Evolutionary conservation across 2,888 invertebrate species (phyloP).

Genomic region (Amphiduros pacificus): DNA sequence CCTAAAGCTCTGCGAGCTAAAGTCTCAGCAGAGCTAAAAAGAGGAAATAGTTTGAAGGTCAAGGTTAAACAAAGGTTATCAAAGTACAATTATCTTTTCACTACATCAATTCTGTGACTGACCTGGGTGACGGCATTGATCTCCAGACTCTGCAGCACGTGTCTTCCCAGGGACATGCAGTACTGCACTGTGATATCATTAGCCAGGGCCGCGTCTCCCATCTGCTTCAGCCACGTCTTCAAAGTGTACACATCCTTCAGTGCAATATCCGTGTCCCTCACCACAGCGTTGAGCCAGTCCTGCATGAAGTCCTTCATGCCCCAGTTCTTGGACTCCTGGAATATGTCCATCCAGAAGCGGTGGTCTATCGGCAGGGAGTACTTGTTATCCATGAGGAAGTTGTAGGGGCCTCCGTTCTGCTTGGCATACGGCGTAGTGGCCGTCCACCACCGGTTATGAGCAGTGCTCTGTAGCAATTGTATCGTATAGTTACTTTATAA

Average conservation of each 20-base stretch:
- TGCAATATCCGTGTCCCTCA: conserved; percentile 37
- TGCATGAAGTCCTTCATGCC: conserved; percentile 25
- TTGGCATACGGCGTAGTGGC: conserved; percentile 21
- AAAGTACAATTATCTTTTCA: too few relatives aligned
- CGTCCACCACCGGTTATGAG: conserved; percentile 25
- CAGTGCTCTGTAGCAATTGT: conserved; percentile 16
- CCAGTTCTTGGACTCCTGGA: conserved; percentile 16
- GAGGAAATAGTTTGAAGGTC: too few relatives aligned
- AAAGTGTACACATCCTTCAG: conserved; percentile 37
- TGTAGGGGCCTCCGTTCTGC: conserved; percentile 19
- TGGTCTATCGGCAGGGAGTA: conserved; percentile 15
- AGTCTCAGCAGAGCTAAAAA: too few relatives aligned
- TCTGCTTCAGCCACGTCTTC: conserved; percentile 42
- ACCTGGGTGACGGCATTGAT: conserved; percentile 47
- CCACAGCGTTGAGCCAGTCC: conserved; percentile 51
- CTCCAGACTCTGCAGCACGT: conserved; percentile 40
- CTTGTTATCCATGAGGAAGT: conserved; percentile 15
- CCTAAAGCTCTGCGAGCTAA: too few relatives aligned
- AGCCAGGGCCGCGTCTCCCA: conserved; percentile 43
- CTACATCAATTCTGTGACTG: too few relatives aligned
- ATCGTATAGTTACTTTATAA: too few relatives aligned
- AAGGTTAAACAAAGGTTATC: too few relatives aligned
- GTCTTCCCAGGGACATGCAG: conserved; percentile 45
- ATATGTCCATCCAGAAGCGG: conserved; percentile 24
- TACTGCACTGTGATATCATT: conserved; percentile 46